These are phyloP conservation scores for Clepsis dumicolana DNA, from an alignment of 2,888 invertebrate species.

Conservation along the genomic window DNA sequence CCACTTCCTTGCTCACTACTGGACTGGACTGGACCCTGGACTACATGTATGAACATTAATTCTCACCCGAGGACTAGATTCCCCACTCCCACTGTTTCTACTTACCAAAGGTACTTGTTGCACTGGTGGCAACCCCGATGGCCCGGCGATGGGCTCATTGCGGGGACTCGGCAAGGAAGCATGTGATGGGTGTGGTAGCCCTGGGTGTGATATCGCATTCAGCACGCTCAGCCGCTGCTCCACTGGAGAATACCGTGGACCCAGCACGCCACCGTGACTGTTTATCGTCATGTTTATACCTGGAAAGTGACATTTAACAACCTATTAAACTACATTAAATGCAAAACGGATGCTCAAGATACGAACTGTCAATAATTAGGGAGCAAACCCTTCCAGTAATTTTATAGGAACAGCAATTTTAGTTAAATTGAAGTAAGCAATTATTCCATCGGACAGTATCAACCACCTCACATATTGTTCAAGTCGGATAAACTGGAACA, in stretches of 20 bases:
- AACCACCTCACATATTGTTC: constrained; percentile 17
- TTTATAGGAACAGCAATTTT: neutral
- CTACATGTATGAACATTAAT: too few species aligned
- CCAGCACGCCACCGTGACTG: constrained; percentile 74
- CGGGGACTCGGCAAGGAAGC: constrained; percentile 87
- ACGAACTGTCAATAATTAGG: neutral
- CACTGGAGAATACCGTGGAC: constrained; percentile 76
- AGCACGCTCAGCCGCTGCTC: constrained; percentile 76
- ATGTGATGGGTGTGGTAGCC: constrained; percentile 71
- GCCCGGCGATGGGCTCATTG: constrained; percentile 91
- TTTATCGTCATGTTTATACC: constrained; percentile 88
- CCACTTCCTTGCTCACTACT: too few species aligned
- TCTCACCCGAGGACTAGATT: too few species aligned
- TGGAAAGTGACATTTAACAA: constrained; percentile 57
- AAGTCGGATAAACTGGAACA: constrained; percentile 25
- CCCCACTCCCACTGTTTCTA: neutral
- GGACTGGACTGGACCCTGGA: too few species aligned
- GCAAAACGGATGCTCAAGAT: neutral
- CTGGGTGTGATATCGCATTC: constrained; percentile 73
- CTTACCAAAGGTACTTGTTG: constrained; percentile 95
- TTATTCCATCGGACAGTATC: neutral
- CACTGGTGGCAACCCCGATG: constrained; percentile 94
- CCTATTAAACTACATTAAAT: neutral
- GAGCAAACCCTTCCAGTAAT: neutral
- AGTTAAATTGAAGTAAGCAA: neutral